Base-by-base conservation (phyloP, 92 coral and sea anemone species). In the Epizoanthus illoricatus region DNA sequence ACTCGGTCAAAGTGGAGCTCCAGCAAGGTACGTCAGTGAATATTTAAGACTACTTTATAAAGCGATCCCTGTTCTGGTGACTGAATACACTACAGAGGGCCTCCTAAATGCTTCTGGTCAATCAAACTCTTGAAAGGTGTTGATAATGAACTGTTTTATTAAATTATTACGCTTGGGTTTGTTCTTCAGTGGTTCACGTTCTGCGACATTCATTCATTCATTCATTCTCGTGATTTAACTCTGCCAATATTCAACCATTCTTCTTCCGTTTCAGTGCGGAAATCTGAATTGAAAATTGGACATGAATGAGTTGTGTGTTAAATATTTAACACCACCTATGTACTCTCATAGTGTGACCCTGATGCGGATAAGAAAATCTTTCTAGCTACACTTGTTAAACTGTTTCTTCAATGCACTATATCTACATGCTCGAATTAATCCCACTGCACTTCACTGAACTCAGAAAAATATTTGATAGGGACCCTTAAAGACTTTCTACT, bases 311-410 rank as follows among this genome's bases (percentile, higher is more conserved):
- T 39, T 33, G 42, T 1, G 70, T 45, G 71, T 62, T 78, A 52
- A 78, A 62, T 78, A 78, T 63, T 78, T 78, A 78, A 63, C 64
- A 24, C 42, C 62, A 23, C 82, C 69, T 62, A 43, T 62, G 9
- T 65, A 60, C 52, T 55, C 10, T 18, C 15, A 13, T 47, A 55
- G 1, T 74, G 59, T 16, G 21, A 60, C 65, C 15, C 47, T 0
- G 55, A n/a, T 2, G 5, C 7, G 20, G 23, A 68, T 68, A 39
- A 16, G 39, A 52, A 3, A 66, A 68, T 68, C 19, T 68, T 68
- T 68, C 72, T 36, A 68, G 49, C 40, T 13, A 39, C 21, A 39
- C 52, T 68, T 13, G 49, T 33, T 33, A 68, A 2, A 24, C 10
- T 39, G 12, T 68, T 12, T 11, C 47, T 68, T 16, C 15, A 10